A percentile compares a stretch with the other conserved stretches of the same genome.
Evolutionary conservation across 2,888 invertebrate genomes (phyloP).

Genomic region (Formica aserva): DNA sequence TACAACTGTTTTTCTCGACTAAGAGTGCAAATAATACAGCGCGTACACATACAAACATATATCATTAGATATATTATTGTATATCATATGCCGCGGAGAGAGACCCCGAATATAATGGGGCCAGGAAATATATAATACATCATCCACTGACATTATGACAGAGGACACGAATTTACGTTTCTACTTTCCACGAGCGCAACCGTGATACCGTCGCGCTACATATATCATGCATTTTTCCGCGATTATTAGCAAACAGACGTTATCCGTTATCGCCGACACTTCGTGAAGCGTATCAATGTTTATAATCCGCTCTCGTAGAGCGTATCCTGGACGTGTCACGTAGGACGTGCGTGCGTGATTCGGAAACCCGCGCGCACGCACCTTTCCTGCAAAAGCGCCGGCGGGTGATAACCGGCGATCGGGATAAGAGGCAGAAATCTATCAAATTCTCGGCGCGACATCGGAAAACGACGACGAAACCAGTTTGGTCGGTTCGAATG

Average conservation of each 20-base stretch:
- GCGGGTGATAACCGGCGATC: conserved; percentile 72
- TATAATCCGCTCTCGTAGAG: neutral
- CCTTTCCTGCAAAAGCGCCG: conserved; percentile 41
- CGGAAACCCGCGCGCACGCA: neutral
- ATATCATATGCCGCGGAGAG: neutral
- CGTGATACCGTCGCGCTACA: neutral
- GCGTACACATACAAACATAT: neutral
- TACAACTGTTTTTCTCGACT: neutral
- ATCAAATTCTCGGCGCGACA: conserved; percentile 84
- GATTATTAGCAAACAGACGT: conserved; percentile 16
- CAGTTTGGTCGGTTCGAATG: conserved; percentile 85
- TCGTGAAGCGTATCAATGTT: neutral
- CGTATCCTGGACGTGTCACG: neutral
- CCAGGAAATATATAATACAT: neutral
- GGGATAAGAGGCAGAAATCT: conserved; percentile 81
- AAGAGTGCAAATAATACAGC: neutral
- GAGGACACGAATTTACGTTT: neutral
- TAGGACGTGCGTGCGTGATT: conserved; percentile 11
- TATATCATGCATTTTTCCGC: conserved; percentile 8
- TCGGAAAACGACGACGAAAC: conserved; percentile 83
- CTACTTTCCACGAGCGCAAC: neutral
- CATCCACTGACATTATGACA: neutral
- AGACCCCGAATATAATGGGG: neutral
- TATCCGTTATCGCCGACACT: conserved; percentile 7
- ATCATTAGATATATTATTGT: neutral